These are phyloP conservation scores for Corythoichthys intestinalis DNA, from an alignment of 2,113 vertebrate genomes.

Conservation along the genomic window DNA sequence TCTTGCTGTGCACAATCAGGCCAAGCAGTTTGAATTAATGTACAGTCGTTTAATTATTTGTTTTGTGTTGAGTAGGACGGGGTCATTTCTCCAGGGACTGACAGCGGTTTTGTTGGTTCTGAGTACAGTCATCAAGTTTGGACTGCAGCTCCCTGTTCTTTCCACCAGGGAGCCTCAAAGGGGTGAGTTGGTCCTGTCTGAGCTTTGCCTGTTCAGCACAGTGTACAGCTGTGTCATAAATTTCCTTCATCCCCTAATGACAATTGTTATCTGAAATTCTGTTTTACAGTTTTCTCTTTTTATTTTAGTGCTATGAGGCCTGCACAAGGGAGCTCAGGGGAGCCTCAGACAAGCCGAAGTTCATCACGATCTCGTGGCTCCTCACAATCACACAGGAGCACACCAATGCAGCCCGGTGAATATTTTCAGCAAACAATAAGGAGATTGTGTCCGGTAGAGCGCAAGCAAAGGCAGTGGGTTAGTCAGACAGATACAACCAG, in stretches of 20 bases:
- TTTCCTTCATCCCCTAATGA: too few relatives aligned
- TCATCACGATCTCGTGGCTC: slow-evolving; percentile 10
- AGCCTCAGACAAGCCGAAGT: slow-evolving; percentile 10
- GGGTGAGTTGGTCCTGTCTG: slow-evolving; percentile 60
- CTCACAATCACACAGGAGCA: background rate
- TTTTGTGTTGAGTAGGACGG: slow-evolving; percentile 74
- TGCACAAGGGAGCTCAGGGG: slow-evolving; percentile 11
- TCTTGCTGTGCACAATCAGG: background rate
- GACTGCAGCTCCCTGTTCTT: slow-evolving; percentile 63
- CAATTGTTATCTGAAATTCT: background rate
- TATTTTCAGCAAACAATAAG: background rate
- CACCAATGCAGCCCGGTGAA: background rate
- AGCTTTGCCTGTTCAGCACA: background rate
- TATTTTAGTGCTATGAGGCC: slow-evolving; percentile 21
- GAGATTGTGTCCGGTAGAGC: background rate
- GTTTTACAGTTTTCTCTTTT: background rate
- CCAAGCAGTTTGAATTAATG: too few relatives aligned
- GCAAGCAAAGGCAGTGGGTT: slow-evolving; percentile 27
- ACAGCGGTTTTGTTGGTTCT: slow-evolving; percentile 91
- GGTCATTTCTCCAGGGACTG: slow-evolving; percentile 85
- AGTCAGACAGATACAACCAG: slow-evolving; percentile 32
- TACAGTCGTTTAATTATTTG: background rate
- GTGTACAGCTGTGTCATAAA: background rate
- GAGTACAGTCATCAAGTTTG: slow-evolving; percentile 81
- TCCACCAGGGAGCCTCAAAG: slow-evolving; percentile 63